Evolutionary conservation across 2,888 invertebrate species (phyloP).

Genomic region (Rhagium mordax): DNA sequence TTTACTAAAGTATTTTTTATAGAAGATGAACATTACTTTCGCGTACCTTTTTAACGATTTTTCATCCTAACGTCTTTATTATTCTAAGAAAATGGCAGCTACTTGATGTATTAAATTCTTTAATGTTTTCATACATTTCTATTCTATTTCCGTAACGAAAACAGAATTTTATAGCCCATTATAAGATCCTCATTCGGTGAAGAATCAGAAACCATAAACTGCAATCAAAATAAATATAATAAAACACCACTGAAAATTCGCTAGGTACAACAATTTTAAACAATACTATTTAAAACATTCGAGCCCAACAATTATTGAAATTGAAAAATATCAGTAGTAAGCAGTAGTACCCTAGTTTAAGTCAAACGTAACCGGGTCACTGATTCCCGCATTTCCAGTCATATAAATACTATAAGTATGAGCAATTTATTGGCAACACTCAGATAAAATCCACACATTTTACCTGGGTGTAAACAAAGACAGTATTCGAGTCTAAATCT

Average conservation of each 20-base stretch:
- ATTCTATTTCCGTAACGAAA: slow-evolving; percentile 24
- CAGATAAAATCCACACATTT: too few relatives aligned
- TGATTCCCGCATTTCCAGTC: too few relatives aligned
- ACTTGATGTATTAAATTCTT: slow-evolving; percentile 15
- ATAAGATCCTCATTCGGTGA: not conserved
- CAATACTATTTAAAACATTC: not conserved
- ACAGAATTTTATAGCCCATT: slow-evolving; percentile 20
- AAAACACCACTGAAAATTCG: not conserved
- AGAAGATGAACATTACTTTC: slow-evolving; percentile 40
- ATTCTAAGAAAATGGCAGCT: slow-evolving; percentile 31
- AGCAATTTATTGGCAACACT: too few relatives aligned
- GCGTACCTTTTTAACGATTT: slow-evolving; percentile 40
- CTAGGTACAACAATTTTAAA: slow-evolving; percentile 5
- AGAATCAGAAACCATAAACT: slow-evolving; percentile 18
- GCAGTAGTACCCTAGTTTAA: too few relatives aligned
- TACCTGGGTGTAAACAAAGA: too few relatives aligned
- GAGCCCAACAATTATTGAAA: too few relatives aligned
- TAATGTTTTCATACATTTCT: slow-evolving; percentile 19
- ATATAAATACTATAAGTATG: too few relatives aligned
- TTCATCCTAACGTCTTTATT: slow-evolving; percentile 43
- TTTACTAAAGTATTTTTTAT: slow-evolving; percentile 49
- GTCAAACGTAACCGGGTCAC: too few relatives aligned
- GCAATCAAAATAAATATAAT: slow-evolving; percentile 22
- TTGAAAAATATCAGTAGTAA: too few relatives aligned
- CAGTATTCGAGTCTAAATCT: too few relatives aligned